phyloP scores from a whole-genome alignment of 2,888 invertebrate species.

The Dryobota labecula region DNA sequence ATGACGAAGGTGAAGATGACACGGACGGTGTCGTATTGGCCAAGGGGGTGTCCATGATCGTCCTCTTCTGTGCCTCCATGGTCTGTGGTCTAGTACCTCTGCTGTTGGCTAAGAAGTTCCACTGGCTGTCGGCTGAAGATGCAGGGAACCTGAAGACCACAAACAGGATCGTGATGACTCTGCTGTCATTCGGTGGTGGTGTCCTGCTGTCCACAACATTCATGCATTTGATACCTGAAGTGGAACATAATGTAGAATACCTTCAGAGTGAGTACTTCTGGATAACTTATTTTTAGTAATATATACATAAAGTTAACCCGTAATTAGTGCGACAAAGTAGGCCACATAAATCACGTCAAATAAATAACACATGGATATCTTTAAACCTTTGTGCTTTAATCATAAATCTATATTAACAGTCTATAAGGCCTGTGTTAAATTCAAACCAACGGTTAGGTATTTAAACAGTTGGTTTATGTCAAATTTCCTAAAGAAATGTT shows the following conservation, averaged over 20 bases:
- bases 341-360: background rate
- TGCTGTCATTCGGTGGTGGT: slow-evolving; percentile 96
- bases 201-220: slow-evolving; percentile 95
- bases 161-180: slow-evolving; percentile 89
- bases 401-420: slow-evolving; percentile 1
- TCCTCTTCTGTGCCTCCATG: slow-evolving; percentile 94
- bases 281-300: slow-evolving; percentile 13
- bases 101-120: slow-evolving; percentile 92
- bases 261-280: slow-evolving; percentile 87
- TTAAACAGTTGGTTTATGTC: too few relatives aligned
- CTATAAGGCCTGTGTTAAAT: too few relatives aligned
- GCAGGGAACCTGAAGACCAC: slow-evolving; percentile 87
- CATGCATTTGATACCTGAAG: slow-evolving; percentile 95
- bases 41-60: slow-evolving; percentile 94
- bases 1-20: slow-evolving; percentile 69
- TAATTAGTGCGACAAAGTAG: background rate
- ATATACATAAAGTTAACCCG: background rate
- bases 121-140: slow-evolving; percentile 89
- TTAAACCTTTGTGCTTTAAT: background rate
- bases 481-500: too few relatives aligned
- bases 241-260: slow-evolving; percentile 92
- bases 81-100: slow-evolving; percentile 94
- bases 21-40: slow-evolving; percentile 91
- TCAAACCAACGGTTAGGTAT: too few relatives aligned
- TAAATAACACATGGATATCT: slow-evolving; percentile 3